These are phyloP conservation scores for Cebidichthys violaceus DNA, from an alignment of 2,113 vertebrate species.

Conservation along the genomic window DNA sequence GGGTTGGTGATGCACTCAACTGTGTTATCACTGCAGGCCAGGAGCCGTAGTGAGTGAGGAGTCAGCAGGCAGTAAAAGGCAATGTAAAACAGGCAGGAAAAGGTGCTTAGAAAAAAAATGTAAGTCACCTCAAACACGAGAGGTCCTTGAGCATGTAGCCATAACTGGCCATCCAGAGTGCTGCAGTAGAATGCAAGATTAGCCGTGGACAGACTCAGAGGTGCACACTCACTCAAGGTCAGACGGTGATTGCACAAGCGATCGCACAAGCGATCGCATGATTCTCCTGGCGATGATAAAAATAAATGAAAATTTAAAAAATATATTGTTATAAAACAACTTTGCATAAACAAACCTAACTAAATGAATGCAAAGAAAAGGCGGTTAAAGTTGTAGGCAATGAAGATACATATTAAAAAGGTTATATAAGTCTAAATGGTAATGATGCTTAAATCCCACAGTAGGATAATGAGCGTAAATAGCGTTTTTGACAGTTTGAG, in stretches of 20 bases:
- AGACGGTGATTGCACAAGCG: no score
- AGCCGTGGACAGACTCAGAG: no score
- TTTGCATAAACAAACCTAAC: no score
- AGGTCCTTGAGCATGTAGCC: no score
- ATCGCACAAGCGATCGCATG: not conserved
- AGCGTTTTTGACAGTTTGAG: not conserved
- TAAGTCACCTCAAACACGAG: no score
- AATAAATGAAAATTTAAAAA: not conserved
- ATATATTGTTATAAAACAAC: not conserved
- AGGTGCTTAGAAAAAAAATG: not conserved
- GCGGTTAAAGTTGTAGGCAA: not conserved
- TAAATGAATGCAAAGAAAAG: not conserved
- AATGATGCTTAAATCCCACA: not conserved
- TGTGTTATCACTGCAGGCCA: not conserved
- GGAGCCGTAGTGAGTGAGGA: not conserved
- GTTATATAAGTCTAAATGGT: not conserved
- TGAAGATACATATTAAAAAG: not conserved
- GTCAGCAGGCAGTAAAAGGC: not conserved
- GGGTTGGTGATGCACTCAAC: not conserved
- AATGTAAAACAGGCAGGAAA: not conserved
- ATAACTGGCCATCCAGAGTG: no score
- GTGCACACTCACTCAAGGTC: no score
- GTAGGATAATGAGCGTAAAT: not conserved
- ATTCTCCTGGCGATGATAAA: not conserved
- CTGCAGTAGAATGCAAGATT: no score